Base-by-base conservation (phyloP, 1,140 invertebrate species). In the Tetramorium alpestre region DNA sequence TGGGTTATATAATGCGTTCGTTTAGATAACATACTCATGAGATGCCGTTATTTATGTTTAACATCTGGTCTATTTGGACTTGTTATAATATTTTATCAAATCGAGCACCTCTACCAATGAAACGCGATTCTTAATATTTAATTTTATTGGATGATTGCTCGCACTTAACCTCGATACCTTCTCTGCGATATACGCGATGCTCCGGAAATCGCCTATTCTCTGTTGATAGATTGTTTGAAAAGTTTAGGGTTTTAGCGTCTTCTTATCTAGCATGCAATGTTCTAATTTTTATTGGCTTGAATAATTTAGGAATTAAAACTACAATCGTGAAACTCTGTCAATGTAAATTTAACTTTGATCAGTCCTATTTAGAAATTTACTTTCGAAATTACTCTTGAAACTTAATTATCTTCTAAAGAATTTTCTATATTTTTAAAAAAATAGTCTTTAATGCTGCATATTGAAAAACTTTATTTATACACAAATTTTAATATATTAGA, bases 61-160 rank as follows among this genome's bases (percentile, higher is more conserved):
- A 54, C 65, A 58, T 72, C 67, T 44, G 38, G 41, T 84, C 54
- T 73, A 73, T 13, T 84, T 47, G n/a, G 13, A 72, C 28, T 82
- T 51, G 33, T 7, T 41, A 25, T 33, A 41, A 82, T 11, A 41
- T 56, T 82, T 72, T 58, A 84, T 49, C 22, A 16, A 70, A 64
- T 72, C 62, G 64, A 81, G 33, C 38, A 84, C 18, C 25, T 84
- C 25, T 10, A 22, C 28, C 69, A 73, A 84, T 41, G 69, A 70
- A 73, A 84, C 54, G 56, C 25, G 67, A 73, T 84, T 84, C 80
- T 60, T 84, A 84, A 84, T 69, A 84, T 73, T 73, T 84, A 72
- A 73, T 73, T 73, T 84, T 72, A 84, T 84, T 84, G 69, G 11
- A 73, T 84, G 80, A 84, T 84, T 84, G 67, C 67, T 73, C 51